phyloP scores from a whole-genome alignment of 2,888 invertebrate genomes.

The Camponotus fellah region DNA sequence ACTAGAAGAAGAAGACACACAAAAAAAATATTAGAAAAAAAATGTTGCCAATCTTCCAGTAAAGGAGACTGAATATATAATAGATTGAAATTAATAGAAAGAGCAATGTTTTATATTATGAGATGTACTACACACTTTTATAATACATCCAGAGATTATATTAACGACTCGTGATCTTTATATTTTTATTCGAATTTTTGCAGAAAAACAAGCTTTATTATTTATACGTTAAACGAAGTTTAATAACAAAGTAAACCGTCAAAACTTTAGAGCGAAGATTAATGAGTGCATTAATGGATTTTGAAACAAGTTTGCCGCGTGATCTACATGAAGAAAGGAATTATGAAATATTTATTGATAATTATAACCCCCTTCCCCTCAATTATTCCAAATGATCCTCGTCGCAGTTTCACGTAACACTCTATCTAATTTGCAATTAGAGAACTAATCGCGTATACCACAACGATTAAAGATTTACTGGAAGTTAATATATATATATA shows the following conservation, averaged over 20 bases:
- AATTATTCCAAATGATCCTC: conserved; percentile 13
- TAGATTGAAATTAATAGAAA: background rate
- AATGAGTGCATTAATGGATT: conserved; percentile 15
- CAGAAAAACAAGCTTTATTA: background rate
- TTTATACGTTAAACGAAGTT: conserved; percentile 1
- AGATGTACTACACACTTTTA: background rate
- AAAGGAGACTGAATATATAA: background rate
- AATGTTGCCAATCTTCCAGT: background rate
- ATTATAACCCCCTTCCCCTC: conserved; percentile 1
- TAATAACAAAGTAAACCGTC: conserved; percentile 4
- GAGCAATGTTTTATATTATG: background rate
- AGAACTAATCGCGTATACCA: background rate
- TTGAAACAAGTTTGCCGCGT: background rate
- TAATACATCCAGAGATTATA: background rate
- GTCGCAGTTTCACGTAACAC: background rate
- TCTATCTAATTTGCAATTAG: background rate
- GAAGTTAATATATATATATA: background rate
- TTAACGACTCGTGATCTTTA: background rate
- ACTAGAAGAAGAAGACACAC: background rate
- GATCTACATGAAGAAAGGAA: conserved; percentile 4
- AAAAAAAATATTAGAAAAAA: background rate
- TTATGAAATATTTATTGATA: conserved; percentile 5
- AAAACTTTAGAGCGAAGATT: background rate
- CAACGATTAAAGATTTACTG: background rate
- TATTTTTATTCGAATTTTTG: background rate